Evolutionary conservation across 2,797 vertebrate species (phyloP), one percentile per base, ranked within the genome.

Genomic region (Knipowitschia caucasica): DNA sequence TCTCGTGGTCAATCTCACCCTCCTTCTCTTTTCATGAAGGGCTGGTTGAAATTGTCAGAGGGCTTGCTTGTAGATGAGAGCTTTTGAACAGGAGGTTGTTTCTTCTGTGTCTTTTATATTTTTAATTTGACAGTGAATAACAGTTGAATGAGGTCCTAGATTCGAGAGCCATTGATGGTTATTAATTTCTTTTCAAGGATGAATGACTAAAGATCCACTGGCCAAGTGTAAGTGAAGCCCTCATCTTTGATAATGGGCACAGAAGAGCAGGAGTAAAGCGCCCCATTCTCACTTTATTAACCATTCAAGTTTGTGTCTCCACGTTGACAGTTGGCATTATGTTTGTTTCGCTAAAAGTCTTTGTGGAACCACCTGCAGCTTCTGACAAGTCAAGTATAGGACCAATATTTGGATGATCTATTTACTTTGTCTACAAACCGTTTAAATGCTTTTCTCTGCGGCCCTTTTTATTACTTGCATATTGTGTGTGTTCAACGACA

Each of bases 1-100:
- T 94, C 92, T 92, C 83, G 78, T 73, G 84, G 89, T 88, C 78
- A 64, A 83, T 83, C 87, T 88, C 79, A 58, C 81, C 80, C 78
- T 78, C 77, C 76, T 77, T 77, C 88, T 74, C 81, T 83, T 85
- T 78, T 80, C 78, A 75, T 71, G 83, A 86, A 81, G 71, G 71
- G 75, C 71, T 79, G 82, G 77, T 20, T 24, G 26, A 81, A 84
- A 86, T 86, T 83, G 83, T 83, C 66, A 52, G 76, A 75, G 71
- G 77, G 71, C 80, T 81, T 83, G 85, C 80, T 81, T 82, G 77
- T 78, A 60, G 83, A 52, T 15, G 26, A 27, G 68, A 68, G 56
- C 78, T 76, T 42, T 69, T 86, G 78, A 83, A 84, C 74, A 81
- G 66, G 73, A 73, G 73, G 73, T 76, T 81, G 57, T 73, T 85